phyloP scores from a whole-genome alignment of 2,113 vertebrate species.

The Hypanus sabinus region DNA sequence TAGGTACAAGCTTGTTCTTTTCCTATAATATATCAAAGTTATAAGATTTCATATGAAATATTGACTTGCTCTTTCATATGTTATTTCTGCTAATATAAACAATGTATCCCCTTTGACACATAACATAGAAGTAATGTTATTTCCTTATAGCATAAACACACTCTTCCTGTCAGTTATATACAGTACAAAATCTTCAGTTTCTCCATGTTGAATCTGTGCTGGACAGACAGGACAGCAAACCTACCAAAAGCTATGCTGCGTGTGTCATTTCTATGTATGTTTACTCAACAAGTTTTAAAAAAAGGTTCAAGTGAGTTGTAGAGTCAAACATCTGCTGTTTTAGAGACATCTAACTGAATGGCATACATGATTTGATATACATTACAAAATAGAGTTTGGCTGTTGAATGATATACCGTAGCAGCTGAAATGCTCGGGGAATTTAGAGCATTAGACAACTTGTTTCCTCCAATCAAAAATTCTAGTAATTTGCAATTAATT shows the following conservation, averaged over 20 bases:
- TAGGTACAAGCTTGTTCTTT: slow-evolving; percentile 7
- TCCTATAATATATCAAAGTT: not conserved
- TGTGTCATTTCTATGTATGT: not conserved
- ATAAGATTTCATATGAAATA: slow-evolving; percentile 7
- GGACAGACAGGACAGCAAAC: not conserved
- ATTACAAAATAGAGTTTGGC: not conserved
- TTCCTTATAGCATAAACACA: slow-evolving; percentile 1
- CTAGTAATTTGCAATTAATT: not conserved
- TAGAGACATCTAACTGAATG: not conserved
- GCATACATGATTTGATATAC: not conserved
- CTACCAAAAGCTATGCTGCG: not conserved
- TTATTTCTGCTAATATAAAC: slow-evolving; percentile 15
- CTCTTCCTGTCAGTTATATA: not conserved
- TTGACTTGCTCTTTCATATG: not conserved
- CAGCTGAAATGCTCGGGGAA: not conserved
- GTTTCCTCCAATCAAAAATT: not conserved
- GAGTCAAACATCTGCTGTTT: not conserved
- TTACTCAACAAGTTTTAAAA: not conserved
- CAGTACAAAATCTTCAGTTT: not conserved
- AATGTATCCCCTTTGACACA: slow-evolving; percentile 8
- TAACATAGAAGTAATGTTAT: slow-evolving; percentile 8
- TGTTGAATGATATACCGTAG: not conserved
- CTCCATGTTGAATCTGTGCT: not conserved
- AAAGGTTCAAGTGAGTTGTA: not conserved
- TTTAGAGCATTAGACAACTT: not conserved